These are phyloP conservation scores for Paracyclopina nana DNA, from an alignment of 1,140 invertebrate species.

Conservation along the genomic window DNA sequence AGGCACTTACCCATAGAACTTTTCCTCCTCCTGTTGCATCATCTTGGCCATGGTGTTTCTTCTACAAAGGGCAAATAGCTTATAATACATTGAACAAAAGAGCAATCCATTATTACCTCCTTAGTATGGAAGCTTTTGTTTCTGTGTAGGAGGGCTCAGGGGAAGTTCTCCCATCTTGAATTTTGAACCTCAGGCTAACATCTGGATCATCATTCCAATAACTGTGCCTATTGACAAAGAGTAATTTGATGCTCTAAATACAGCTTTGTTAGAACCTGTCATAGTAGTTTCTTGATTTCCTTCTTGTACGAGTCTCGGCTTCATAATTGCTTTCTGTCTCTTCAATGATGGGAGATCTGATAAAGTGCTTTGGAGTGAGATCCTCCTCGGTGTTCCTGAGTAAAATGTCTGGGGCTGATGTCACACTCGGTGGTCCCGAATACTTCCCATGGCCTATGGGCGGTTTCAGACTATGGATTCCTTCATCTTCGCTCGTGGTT, in stretches of 20 bases:
- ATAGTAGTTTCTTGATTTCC: neutral
- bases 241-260: neutral
- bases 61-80: too few species aligned
- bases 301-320: neutral
- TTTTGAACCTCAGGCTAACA: neutral
- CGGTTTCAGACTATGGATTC: too few species aligned
- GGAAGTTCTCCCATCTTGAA: neutral
- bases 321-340: neutral
- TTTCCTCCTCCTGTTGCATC: neutral
- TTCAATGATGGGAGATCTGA: neutral
- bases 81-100: too few species aligned
- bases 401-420: too few species aligned
- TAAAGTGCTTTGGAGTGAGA: neutral
- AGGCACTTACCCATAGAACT: too few species aligned
- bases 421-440: too few species aligned
- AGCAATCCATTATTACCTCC: too few species aligned
- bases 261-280: neutral
- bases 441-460: too few species aligned
- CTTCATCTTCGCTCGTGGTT: too few species aligned
- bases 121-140: neutral
- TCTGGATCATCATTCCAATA: neutral
- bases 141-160: neutral
- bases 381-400: neutral
- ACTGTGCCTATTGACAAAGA: neutral
- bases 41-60: constrained; percentile 3